Evolutionary conservation across 2,888 invertebrate species (phyloP).

Genomic region (Euphydryas editha): DNA sequence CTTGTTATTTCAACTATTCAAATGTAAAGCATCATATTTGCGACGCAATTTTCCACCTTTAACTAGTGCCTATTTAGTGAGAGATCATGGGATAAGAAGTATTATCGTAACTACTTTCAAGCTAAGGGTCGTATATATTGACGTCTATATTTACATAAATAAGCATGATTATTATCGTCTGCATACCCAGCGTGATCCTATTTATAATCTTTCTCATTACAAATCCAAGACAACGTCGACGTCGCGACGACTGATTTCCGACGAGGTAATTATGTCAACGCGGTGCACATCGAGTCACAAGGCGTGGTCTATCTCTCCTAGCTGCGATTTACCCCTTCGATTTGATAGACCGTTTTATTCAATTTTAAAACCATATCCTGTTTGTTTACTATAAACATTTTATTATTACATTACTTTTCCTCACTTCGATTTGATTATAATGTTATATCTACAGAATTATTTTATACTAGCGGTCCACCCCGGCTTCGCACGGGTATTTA

Average conservation of each 20-base stretch:
- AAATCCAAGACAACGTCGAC: background rate
- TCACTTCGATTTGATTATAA: too few relatives aligned
- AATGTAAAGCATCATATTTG: too few relatives aligned
- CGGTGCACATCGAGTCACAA: background rate
- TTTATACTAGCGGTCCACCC: too few relatives aligned
- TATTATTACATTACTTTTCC: background rate
- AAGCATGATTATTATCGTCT: background rate
- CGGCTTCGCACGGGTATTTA: too few relatives aligned
- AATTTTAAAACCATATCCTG: background rate
- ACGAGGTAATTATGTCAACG: constrained; percentile 19
- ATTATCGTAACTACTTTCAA: background rate
- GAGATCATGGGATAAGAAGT: background rate
- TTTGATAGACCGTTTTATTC: constrained; percentile 6
- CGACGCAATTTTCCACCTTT: too few relatives aligned
- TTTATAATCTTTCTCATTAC: constrained; percentile 9
- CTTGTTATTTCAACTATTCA: too few relatives aligned
- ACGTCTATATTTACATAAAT: background rate
- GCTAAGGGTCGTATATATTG: background rate
- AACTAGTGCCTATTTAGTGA: too few relatives aligned
- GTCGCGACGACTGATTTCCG: constrained; percentile 10
- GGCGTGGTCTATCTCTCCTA: background rate
- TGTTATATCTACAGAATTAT: too few relatives aligned
- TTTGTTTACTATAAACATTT: background rate
- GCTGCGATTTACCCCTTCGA: background rate
- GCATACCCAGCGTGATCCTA: background rate